phyloP scores from a whole-genome alignment of 2,113 vertebrate species.

The Phaethon lepturus region DNA sequence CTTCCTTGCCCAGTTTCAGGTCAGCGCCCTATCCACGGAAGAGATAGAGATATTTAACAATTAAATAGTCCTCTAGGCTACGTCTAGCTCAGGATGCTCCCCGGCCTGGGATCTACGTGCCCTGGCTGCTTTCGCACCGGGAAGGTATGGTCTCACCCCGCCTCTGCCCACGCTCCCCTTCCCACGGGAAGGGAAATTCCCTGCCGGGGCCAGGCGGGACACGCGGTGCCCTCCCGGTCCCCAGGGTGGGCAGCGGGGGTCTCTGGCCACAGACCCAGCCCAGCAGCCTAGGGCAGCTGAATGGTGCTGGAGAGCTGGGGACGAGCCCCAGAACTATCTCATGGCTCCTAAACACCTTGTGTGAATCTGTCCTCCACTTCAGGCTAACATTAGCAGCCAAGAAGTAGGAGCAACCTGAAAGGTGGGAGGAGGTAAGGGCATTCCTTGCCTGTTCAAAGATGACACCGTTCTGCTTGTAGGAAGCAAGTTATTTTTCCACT shows the following conservation, averaged over 20 bases:
- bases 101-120: background rate
- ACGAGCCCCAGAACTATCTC: accelerated
- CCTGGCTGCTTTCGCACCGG: background rate
- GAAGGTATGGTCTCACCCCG: background rate
- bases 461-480: background rate
- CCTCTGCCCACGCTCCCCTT: background rate
- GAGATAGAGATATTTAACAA: slow-evolving; percentile 32
- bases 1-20: background rate
- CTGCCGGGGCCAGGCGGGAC: background rate
- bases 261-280: background rate
- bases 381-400: background rate
- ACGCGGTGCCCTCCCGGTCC: accelerated
- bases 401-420: background rate
- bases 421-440: background rate
- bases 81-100: background rate
- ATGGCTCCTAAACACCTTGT: background rate
- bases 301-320: background rate
- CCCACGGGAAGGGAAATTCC: background rate
- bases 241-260: background rate
- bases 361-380: background rate
- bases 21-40: background rate
- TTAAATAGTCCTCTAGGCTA: slow-evolving; percentile 36
- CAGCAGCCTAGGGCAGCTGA: accelerated
- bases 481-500: background rate
- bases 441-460: background rate